phyloP scores from a whole-genome alignment of 2,888 invertebrate species.

The Lasioglossum leucozonium region DNA sequence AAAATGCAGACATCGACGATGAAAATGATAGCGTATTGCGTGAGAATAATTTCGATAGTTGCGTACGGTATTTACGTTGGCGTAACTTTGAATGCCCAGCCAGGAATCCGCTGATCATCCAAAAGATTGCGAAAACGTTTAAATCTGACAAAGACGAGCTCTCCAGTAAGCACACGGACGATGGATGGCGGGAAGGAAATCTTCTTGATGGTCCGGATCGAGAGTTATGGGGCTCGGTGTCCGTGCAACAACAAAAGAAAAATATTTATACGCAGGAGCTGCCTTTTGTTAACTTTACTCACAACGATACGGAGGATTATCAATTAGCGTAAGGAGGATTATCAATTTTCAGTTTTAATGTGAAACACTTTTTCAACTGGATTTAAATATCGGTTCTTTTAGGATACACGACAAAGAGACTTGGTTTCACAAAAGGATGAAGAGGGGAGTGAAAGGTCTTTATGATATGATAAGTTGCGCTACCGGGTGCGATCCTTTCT shows the following conservation, averaged over 20 bases:
- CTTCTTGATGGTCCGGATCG: conserved; percentile 73
- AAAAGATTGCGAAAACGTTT: conserved; percentile 35
- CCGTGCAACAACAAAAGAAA: conserved; percentile 35
- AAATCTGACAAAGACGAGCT: conserved; percentile 34
- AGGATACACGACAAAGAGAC: conserved; percentile 39
- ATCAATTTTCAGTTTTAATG: neutral
- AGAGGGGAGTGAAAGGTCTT: conserved; percentile 91
- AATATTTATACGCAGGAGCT: conserved; percentile 29
- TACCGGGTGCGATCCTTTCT: conserved; percentile 93
- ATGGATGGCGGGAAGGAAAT: conserved; percentile 63
- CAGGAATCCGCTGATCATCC: conserved; percentile 44
- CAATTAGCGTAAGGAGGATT: too few relatives aligned
- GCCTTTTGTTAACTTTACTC: conserved; percentile 45
- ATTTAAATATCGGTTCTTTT: conserved; percentile 13
- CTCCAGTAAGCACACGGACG: conserved; percentile 27
- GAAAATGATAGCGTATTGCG: neutral
- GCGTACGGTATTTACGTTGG: neutral
- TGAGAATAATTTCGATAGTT: neutral
- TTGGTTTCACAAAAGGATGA: conserved; percentile 84
- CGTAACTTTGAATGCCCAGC: conserved; percentile 34
- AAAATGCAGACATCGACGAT: neutral
- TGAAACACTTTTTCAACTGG: neutral
- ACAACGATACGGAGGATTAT: conserved; percentile 46
- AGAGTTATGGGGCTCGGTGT: conserved; percentile 72
- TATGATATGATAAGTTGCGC: conserved; percentile 95